Base-by-base conservation (phyloP, 2,888 invertebrate species). In the Melinaea marsaeus region DNA sequence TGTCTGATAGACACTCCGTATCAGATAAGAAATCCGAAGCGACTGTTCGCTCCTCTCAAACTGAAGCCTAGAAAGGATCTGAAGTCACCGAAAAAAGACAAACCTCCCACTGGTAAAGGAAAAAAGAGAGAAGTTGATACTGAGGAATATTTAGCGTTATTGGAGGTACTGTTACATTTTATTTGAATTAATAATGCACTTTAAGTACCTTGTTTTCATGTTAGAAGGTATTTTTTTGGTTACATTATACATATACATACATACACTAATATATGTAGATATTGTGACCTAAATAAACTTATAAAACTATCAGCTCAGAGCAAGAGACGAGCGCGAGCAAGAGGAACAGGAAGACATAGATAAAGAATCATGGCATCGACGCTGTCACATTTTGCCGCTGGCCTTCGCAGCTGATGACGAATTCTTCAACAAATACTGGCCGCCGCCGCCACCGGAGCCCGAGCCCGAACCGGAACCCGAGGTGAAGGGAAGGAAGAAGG, bases 401-500 rank as follows among this genome's bases (percentile, higher is more conserved):
- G 56, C 48, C 2, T 73, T 79, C 2, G 86, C 88, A 0, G 77
- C 78, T 0, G 74, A 72, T 0, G 83, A 86, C 0, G 78, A 79
- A 5, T 75, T 88, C 64, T 84, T 84, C 67, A 71, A 85, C 67
- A 80, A 79, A 66, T 89, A 88, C 76, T 90, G 89, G 89, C 88
- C 88, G 0, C 84, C 86, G 3, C 84, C 85, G 1, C 74, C 82
- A 13, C 77, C 79, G 0, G 75, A 74, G 32, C 79, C 79, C 0
- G 80, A 76, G 4, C 73, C 78, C 0, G 79, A 69, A 47, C 72
- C 73, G 7, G 71, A 75, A 0, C 75, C 73, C 0, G 63, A 70
- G 9, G 77, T 62, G 0, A 73, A 72, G 13, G 67, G 62, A 32
- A 72, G 78, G 62, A 72, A 68, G 3, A 81, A 79, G 62, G 70